A percentile compares a stretch with the other conserved stretches of the same genome.
Evolutionary conservation across 2,113 vertebrate genomes (phyloP).

Genomic region (Otocyon megalotis): DNA sequence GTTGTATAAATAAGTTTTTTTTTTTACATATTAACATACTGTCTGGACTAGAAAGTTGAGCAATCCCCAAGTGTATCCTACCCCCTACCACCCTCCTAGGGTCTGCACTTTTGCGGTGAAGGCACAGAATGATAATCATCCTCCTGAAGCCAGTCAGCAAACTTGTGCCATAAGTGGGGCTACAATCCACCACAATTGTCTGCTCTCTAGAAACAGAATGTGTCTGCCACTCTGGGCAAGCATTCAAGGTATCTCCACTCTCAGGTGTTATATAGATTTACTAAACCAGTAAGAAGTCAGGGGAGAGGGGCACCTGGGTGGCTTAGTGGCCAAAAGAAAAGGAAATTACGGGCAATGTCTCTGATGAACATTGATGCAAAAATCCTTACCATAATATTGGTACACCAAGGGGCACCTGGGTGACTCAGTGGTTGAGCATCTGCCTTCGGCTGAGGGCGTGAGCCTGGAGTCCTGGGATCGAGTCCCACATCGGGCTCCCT

Average conservation of each 20-base stretch:
- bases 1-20: background rate
- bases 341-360: no score
- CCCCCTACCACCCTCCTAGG: background rate
- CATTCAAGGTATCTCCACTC: constrained; percentile 45
- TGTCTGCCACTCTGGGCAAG: background rate
- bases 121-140: background rate
- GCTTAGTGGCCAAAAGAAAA: no score
- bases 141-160: background rate
- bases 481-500: no score
- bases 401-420: background rate
- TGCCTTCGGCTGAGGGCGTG: no score
- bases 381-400: no score
- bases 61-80: background rate
- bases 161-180: background rate
- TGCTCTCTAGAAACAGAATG: constrained; percentile 7
- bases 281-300: constrained; percentile 50
- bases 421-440: no score
- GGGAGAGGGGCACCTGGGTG: background rate
- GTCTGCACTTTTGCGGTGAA: background rate
- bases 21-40: background rate
- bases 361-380: no score
- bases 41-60: background rate
- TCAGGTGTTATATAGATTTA: constrained; percentile 52
- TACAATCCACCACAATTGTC: background rate
- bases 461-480: no score